A percentile compares a stretch with the other conserved stretches of the same genome.
Conservation (phyloP, 2,888 invertebrate genomes). For the Zootermopsis nevadensis region DNA sequence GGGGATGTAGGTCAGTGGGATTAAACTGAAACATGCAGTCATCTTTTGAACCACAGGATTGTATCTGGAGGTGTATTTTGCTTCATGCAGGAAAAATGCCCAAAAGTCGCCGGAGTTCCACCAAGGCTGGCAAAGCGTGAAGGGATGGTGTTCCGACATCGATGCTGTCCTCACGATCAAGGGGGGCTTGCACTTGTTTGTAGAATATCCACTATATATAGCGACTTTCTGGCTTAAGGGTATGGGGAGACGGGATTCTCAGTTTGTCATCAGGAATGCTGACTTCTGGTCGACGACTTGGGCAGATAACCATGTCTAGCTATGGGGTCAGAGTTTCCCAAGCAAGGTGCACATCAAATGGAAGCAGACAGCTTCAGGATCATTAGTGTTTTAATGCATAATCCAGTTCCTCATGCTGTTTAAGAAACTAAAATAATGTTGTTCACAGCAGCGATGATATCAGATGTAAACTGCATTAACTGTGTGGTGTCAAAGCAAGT, state of each 20-base stretch:
- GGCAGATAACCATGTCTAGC: neutral
- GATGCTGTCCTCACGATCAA: conserved; percentile 2
- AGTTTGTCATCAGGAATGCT: neutral
- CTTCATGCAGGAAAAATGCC: conserved; percentile 32
- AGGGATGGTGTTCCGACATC: conserved; percentile 20
- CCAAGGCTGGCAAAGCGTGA: conserved; percentile 26
- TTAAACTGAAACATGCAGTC: conserved; percentile 11
- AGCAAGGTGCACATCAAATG: neutral
- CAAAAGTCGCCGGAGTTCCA: conserved; percentile 13
- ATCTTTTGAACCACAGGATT: conserved; percentile 7
- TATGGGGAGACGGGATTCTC: neutral
- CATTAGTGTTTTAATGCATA: neutral
- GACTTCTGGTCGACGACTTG: no score
- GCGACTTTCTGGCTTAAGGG: conserved; percentile 9
- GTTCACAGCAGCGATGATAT: neutral
- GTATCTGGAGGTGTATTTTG: conserved; percentile 28
- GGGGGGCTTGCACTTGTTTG: neutral
- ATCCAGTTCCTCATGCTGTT: neutral
- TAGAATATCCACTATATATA: neutral
- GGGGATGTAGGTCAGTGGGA: conserved; percentile 6
- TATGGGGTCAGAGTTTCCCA: neutral
- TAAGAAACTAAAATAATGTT: neutral
- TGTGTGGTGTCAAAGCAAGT: neutral
- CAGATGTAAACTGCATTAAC: neutral
- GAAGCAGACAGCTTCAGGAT: neutral